A percentile compares a stretch with the other conserved stretches of the same genome.
These are phyloP conservation scores for Nyctalus aviator DNA, from an alignment of 2,797 vertebrate genomes.

Conservation along the genomic window DNA sequence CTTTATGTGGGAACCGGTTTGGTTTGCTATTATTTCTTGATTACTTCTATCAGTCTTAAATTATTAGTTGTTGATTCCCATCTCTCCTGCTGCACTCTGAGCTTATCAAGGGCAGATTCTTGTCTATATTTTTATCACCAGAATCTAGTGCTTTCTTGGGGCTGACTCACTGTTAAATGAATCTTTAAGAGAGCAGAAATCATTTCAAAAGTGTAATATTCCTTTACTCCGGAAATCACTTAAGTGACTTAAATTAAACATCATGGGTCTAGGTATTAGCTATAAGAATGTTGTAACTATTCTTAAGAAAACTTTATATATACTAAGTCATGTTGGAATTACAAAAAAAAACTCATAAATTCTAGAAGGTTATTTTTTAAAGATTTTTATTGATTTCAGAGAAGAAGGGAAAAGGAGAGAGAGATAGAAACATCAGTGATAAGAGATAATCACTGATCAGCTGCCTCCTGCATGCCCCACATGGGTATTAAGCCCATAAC, in stretches of 20 bases:
- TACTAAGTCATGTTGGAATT: background rate
- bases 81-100: background rate
- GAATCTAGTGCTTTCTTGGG: background rate
- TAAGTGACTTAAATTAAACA: conserved; percentile 20
- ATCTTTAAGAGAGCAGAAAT: conserved; percentile 24
- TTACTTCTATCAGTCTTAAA: background rate
- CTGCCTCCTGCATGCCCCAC: too few species aligned
- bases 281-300: background rate
- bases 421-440: too few species aligned
- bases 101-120: background rate
- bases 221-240: conserved; percentile 18
- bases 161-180: background rate
- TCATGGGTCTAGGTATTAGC: background rate
- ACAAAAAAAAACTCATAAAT: background rate
- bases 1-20: background rate
- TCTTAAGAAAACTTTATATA: background rate
- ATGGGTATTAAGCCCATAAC: too few species aligned
- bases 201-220: background rate
- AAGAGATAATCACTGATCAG: too few species aligned
- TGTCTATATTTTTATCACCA: background rate
- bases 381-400: background rate
- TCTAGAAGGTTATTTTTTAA: background rate
- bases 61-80: background rate
- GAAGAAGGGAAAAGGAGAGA: too few species aligned
- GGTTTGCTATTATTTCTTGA: background rate